Evolutionary conservation across 2,888 invertebrate genomes (phyloP).

Genomic region (Agrochola lychnidis): DNA sequence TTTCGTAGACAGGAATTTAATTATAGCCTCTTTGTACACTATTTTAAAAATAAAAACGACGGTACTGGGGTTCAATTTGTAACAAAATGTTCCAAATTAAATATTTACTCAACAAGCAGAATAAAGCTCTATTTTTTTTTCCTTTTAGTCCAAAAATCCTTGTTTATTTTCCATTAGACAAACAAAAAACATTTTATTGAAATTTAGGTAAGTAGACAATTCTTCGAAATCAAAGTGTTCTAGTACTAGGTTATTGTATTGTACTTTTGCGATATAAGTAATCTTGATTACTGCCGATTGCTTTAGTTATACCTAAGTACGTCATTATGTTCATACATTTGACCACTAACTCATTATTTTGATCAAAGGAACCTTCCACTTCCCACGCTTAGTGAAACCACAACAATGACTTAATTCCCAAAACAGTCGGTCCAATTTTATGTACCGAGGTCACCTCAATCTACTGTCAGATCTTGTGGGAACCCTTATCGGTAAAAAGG

Average conservation of each 20-base stretch:
- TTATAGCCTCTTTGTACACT: not conserved
- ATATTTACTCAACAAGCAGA: conserved; percentile 9
- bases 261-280: not conserved
- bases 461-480: conserved; percentile 50
- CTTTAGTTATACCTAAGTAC: not conserved
- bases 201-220: not conserved
- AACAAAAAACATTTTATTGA: not conserved
- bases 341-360: conserved; percentile 35
- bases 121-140: conserved; percentile 1
- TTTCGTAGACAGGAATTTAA: conserved; percentile 9
- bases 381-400: conserved; percentile 43
- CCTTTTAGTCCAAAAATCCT: not conserved
- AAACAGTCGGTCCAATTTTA: conserved; percentile 48
- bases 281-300: conserved; percentile 2
- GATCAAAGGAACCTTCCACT: conserved; percentile 18
- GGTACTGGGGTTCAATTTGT: not conserved
- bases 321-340: conserved; percentile 28
- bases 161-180: not conserved
- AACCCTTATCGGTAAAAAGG: conserved; percentile 8
- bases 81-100: conserved; percentile 7
- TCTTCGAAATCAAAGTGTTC: not conserved
- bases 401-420: conserved; percentile 34
- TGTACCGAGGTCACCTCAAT: conserved; percentile 46
- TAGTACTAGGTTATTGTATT: not conserved
- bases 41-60: not conserved